Evolutionary conservation across 1,140 invertebrate genomes (phyloP).

Genomic region (Drosophila watanabei): DNA sequence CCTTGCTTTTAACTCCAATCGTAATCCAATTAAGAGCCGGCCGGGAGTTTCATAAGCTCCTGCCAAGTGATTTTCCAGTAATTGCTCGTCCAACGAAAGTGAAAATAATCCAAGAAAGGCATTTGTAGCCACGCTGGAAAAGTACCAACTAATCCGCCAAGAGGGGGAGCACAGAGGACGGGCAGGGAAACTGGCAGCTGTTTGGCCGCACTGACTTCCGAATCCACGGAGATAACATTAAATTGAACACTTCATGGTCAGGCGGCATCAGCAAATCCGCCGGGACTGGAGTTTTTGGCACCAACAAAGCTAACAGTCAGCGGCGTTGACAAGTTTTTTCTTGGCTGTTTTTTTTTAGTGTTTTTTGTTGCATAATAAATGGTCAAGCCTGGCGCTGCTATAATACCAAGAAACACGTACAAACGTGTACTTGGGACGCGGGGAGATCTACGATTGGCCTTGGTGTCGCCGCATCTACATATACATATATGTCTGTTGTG

Average conservation of each 20-base stretch:
- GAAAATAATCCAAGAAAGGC: constrained; percentile 60
- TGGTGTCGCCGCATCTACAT: constrained; percentile 24
- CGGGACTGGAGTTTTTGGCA: constrained; percentile 47
- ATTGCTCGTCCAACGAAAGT: constrained; percentile 61
- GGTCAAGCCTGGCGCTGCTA: constrained; percentile 64
- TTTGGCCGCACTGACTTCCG: constrained; percentile 39
- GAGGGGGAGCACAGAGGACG: neutral
- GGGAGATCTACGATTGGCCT: constrained; percentile 38
- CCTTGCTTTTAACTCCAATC: neutral
- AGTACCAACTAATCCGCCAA: constrained; percentile 45
- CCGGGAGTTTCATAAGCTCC: constrained; percentile 50
- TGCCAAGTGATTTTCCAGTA: constrained; percentile 5
- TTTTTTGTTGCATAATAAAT: constrained; percentile 71
- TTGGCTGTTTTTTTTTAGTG: constrained; percentile 15
- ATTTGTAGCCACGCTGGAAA: constrained; percentile 41
- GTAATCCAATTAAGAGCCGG: constrained; percentile 28
- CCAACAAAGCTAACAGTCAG: constrained; percentile 36
- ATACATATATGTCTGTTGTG: neutral
- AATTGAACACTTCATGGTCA: constrained; percentile 66
- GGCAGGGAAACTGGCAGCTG: constrained; percentile 25
- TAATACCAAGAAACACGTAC: constrained; percentile 70
- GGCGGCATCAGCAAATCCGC: constrained; percentile 33
- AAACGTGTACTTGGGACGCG: constrained; percentile 32
- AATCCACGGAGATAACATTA: constrained; percentile 57
- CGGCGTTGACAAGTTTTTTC: constrained; percentile 41